Evolutionary conservation across 2,888 invertebrate species (phyloP), one percentile per base, ranked within the genome.

Genomic region (Meiosimyza platycephala): DNA sequence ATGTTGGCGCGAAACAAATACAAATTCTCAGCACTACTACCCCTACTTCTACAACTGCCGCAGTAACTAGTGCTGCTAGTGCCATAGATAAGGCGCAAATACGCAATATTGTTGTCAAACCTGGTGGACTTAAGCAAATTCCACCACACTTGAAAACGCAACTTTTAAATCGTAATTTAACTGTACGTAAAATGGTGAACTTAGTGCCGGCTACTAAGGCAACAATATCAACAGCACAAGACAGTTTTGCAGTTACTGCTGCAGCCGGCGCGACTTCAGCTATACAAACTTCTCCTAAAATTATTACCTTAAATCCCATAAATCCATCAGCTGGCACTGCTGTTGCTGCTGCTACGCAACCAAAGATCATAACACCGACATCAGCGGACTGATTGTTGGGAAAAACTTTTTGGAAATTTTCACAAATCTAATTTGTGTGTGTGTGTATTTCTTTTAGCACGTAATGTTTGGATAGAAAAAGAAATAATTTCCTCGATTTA

Each of bases 121-220:
- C 81, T 1, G 80, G 81, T 9, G 78, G 79, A 7, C 72, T 83
- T 1, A 82, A 82, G 57, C 81, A 80, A 66, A 75, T 82, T 18
- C 80, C 81, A 1, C 71, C 79, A 7, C 80, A 81, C 54, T 68
- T 82, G 22, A 81, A 79, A 57, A 77, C 77, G 6, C 79, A 81
- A 69, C 66, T 83, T 40, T 63, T 84, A 12, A 83, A 83, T 78
- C 81, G 83, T 9, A 84, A 81, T 77, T 68, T 85, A 33, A 83
- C 84, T 15, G 82, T 85, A 4, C 80, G 83, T 12, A 84, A 84
- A 74, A 75, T 84, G 57, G 81, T 84, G 1, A 84, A 82, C 67
- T 72, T 81, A 11, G 76, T 82, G 18, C 80, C 80, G n/a, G 74
- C 76, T 13, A 76, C 77, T 55, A 78, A 78, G 47, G 75, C 76